These are phyloP conservation scores for Polydrusus cervinus DNA, from an alignment of 2,888 invertebrate species.

Conservation along the genomic window DNA sequence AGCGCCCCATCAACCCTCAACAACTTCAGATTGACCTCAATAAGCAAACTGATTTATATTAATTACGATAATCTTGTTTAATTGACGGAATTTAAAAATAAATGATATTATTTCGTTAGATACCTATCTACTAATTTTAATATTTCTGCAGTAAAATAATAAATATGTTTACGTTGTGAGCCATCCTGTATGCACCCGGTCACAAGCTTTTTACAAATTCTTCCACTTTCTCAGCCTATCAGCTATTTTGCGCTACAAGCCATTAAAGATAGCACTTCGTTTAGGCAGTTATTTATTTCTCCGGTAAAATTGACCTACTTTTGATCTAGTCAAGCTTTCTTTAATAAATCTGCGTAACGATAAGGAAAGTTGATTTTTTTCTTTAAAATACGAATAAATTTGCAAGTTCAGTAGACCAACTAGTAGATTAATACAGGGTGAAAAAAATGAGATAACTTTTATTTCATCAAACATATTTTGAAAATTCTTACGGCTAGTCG, in stretches of 20 bases:
- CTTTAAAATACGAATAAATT: constrained; percentile 7
- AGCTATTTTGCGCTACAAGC: not conserved
- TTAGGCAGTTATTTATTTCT: not conserved
- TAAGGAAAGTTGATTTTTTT: constrained; percentile 14
- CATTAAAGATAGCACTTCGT: not conserved
- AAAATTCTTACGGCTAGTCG: no score
- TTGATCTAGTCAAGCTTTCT: not conserved
- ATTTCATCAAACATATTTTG: no score
- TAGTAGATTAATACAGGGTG: not conserved
- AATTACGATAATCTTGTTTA: no score
- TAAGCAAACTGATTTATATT: no score
- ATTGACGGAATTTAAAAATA: no score
- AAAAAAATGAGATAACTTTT: no score
- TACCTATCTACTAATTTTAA: no score
- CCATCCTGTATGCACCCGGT: not conserved
- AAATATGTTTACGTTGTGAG: no score
- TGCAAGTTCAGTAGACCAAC: constrained; percentile 7
- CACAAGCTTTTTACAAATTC: not conserved
- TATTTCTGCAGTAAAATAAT: no score
- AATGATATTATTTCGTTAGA: no score
- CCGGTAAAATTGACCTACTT: constrained; percentile 21
- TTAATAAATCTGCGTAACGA: constrained; percentile 17
- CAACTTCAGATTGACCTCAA: no score
- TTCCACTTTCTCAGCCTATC: constrained; percentile 7
- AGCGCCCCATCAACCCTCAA: no score